phyloP scores from a whole-genome alignment of 2,797 vertebrate genomes.

The Schizopygopsis malacanthus region DNA sequence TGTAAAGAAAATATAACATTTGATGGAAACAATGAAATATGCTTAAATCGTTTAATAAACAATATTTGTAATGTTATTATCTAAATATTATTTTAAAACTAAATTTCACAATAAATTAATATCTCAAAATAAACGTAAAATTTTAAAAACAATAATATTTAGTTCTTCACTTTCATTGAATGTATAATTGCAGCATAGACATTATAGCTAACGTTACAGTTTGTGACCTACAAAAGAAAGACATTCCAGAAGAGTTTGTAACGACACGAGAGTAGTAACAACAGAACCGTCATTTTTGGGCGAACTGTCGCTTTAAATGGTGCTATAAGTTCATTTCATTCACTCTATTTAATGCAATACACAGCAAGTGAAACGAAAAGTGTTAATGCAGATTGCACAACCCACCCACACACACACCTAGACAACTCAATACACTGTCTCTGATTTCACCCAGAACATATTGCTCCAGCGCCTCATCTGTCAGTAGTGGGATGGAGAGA shows the following conservation, averaged over 20 bases:
- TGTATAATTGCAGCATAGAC: not conserved
- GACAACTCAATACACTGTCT: conserved; percentile 54
- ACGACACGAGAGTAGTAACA: not conserved
- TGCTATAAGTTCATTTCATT: not conserved
- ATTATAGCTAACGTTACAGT: not conserved
- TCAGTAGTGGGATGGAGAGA: conserved; percentile 37
- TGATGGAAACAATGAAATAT: no score
- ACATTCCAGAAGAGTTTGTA: not conserved
- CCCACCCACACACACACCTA: conserved; percentile 36
- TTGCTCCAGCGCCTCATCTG: conserved; percentile 48
- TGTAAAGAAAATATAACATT: no score
- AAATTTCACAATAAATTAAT: not conserved
- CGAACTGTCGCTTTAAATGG: not conserved
- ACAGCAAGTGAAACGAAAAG: conserved; percentile 25
- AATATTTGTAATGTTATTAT: no score
- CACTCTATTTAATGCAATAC: not conserved
- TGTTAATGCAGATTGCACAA: conserved; percentile 28
- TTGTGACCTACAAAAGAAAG: not conserved
- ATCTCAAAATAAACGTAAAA: no score
- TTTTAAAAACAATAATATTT: no score
- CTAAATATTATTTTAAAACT: not conserved
- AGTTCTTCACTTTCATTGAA: not conserved
- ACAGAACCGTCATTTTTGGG: not conserved
- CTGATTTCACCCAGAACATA: conserved; percentile 59
- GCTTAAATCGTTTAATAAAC: no score